These are phyloP conservation scores for Macroteleia sp. DNA, from an alignment of 2,888 invertebrate genomes.

Conservation along the genomic window DNA sequence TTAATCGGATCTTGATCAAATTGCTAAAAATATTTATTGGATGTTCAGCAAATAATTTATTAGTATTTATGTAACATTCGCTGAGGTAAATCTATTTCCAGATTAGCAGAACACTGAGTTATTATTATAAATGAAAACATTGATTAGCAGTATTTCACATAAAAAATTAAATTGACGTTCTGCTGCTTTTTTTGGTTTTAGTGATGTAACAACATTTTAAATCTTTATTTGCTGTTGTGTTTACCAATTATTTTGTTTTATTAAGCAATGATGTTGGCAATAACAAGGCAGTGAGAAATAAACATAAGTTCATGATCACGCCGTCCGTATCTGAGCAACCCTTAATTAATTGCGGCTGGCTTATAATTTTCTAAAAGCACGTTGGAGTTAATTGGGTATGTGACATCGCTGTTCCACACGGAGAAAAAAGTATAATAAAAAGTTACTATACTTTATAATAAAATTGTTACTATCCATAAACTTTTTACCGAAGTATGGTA, in stretches of 20 bases:
- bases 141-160: neutral
- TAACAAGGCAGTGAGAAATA: constrained; percentile 7
- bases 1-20: constrained; percentile 3
- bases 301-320: neutral
- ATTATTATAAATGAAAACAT: no score
- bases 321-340: constrained; percentile 5
- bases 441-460: no score
- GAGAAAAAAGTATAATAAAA: no score
- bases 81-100: constrained; percentile 2
- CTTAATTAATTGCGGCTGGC: constrained; percentile 24
- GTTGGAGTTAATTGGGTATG: constrained; percentile 6
- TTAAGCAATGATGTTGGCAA: neutral
- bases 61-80: constrained; percentile 7
- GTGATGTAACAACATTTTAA: no score
- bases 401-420: no score
- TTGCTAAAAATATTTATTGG: constrained; percentile 25
- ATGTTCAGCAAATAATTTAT: constrained; percentile 9
- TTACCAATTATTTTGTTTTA: no score
- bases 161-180: no score
- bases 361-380: constrained; percentile 24
- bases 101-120: neutral
- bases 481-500: no score
- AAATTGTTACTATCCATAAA: no score
- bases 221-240: no score
- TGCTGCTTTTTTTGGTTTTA: no score